Base-by-base conservation (phyloP, 2,113 vertebrate genomes). In the Platycercus adscitus region DNA sequence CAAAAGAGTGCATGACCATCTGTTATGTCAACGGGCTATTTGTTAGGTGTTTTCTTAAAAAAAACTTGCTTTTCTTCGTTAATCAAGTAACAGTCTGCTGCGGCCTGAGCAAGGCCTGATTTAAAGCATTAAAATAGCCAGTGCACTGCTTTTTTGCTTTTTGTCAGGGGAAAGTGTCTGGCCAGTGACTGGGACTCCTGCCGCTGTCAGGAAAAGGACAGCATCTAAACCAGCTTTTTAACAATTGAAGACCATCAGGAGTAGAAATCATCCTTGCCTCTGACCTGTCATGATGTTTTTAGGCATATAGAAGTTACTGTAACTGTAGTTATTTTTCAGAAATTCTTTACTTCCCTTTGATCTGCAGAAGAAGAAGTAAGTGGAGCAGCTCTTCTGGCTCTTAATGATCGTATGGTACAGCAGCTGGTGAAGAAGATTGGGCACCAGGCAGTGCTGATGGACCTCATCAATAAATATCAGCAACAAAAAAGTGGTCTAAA, bases 341-440 rank as follows among this genome's bases (percentile, higher is more conserved):
- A 65, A 50, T 68, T 37, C 13, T 58, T 82, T 87, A 52, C 70
- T 86, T 33, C 23, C 11, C 9, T 91, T 92, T 29, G 55, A 96
- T 88, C 73, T 89, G 82, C 75, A 98, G 98, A 98, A 95, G 98
- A 98, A 97, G 98, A 98, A 96, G 79, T 98, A 65, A 98, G 69
- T 80, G 98, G 98, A 47, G 96, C 97, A 3, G 97, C 97, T 83
- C 98, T 98, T 47, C 92, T 98, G 83, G 97, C 97, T 47, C 97
- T 98, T 73, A 98, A 98, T 46, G 98, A 98, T 90, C 95, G 97
- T 16, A 98, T 98, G 97, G 95, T 98, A 50, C 98, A 98, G 84
- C 97, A 98, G 77, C 87, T 98, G 70, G 98, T 98, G 31, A 98
- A 98, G 97, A 98, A 98, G 96, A 98, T 98, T 76, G 98, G 98